These are phyloP conservation scores for Nebria salina DNA, from an alignment of 2,888 invertebrate genomes.

Conservation along the genomic window DNA sequence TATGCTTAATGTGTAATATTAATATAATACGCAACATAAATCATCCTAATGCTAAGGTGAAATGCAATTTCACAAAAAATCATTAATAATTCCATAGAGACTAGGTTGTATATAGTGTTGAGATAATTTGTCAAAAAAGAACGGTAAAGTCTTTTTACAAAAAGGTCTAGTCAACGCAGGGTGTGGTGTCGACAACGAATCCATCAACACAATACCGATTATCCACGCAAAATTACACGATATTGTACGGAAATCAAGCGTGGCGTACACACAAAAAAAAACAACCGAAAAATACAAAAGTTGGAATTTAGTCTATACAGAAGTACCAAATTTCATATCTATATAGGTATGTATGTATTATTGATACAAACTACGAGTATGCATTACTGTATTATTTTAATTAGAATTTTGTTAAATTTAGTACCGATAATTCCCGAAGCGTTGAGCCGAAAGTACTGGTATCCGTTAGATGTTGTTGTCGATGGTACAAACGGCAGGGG, in stretches of 20 bases:
- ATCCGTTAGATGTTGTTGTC: conserved; percentile 23
- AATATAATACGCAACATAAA: background rate
- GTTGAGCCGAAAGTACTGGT: conserved; percentile 6
- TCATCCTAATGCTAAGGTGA: background rate
- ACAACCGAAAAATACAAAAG: background rate
- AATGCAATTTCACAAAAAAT: background rate
- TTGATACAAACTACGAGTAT: no score
- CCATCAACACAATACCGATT: conserved; percentile 32
- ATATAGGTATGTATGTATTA: no score
- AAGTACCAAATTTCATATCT: no score
- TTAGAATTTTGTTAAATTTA: no score
- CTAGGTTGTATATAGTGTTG: background rate
- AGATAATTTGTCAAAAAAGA: background rate
- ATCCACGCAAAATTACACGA: conserved; percentile 40
- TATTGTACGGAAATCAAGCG: conserved; percentile 36
- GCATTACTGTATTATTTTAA: no score
- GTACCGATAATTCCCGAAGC: background rate
- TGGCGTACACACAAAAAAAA: conserved; percentile 10
- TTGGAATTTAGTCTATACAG: background rate
- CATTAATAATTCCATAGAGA: background rate
- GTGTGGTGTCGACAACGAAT: background rate
- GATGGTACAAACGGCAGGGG: conserved; percentile 30
- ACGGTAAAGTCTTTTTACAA: background rate
- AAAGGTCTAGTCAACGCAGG: background rate
- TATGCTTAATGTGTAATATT: background rate